phyloP scores from a whole-genome alignment of 2,113 vertebrate species.

The Hoplias malabaricus region DNA sequence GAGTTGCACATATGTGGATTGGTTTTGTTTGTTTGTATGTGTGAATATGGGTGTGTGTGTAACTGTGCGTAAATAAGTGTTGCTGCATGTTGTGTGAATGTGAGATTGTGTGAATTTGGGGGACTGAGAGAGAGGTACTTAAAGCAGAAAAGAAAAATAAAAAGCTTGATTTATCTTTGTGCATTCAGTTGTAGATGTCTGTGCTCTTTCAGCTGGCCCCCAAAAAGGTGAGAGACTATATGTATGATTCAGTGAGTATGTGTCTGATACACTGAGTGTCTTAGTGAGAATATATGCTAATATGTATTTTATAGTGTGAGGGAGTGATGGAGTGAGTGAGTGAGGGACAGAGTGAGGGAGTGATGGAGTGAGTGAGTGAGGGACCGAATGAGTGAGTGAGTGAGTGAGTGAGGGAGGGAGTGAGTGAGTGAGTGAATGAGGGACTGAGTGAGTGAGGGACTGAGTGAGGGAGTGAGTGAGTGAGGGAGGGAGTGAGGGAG shows the following conservation, averaged over 20 bases:
- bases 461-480: not conserved
- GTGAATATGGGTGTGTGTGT: not conserved
- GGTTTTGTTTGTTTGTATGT: not conserved
- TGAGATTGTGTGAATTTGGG: no score
- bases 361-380: not conserved
- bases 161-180: no score
- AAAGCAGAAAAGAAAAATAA: no score
- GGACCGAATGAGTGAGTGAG: not conserved
- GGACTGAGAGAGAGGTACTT: no score
- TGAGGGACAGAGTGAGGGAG: not conserved
- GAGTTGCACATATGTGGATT: not conserved
- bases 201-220: no score
- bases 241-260: no score
- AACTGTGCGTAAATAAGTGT: no score
- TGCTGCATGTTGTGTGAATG: not conserved
- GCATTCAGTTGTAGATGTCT: no score
- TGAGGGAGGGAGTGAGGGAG: not conserved
- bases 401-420: not conserved
- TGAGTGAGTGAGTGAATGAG: not conserved
- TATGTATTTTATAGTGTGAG: not conserved
- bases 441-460: not conserved
- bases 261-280: no score
- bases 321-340: not conserved
- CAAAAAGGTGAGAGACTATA: no score
- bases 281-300: no score